Evolutionary conservation across 1,140 invertebrate species (phyloP).

Genomic region (Drosophila littoralis): DNA sequence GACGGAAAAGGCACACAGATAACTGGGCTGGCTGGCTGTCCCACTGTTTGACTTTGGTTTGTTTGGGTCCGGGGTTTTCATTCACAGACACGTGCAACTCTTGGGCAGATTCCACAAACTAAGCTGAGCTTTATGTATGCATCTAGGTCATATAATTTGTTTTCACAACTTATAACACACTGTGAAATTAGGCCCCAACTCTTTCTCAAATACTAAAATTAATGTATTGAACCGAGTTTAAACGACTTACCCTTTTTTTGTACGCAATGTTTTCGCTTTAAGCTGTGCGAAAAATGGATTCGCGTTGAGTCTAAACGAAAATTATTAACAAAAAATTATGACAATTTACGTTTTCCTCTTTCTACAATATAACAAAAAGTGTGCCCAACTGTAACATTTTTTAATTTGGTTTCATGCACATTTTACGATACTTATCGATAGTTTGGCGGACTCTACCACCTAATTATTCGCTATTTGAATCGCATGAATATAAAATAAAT

Average conservation of each 20-base stretch:
- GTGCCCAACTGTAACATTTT: conserved; percentile 1
- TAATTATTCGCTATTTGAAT: too few relatives aligned
- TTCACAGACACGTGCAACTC: not conserved
- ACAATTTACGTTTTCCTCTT: conserved; percentile 32
- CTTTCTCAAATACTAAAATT: not conserved
- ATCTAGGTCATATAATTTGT: not conserved
- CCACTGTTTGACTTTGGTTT: not conserved
- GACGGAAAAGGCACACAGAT: not conserved
- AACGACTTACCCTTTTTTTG: conserved; percentile 15
- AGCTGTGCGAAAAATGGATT: conserved; percentile 6
- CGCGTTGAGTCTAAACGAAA: conserved; percentile 8
- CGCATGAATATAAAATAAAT: not conserved
- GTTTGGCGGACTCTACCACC: not conserved
- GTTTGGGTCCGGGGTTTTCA: not conserved
- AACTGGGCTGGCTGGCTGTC: not conserved
- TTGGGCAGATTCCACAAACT: not conserved
- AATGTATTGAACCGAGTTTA: not conserved
- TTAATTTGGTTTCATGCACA: not conserved
- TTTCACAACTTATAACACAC: not conserved
- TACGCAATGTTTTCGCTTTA: conserved; percentile 10
- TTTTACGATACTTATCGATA: conserved; percentile 14
- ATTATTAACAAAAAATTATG: conserved; percentile 34
- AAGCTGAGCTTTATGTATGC: not conserved
- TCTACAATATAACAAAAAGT: conserved; percentile 18
- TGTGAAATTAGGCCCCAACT: not conserved